A percentile compares a stretch with the other conserved stretches of the same genome.
Conservation (phyloP, 1,140 invertebrate species). For the Periplaneta americana region DNA sequence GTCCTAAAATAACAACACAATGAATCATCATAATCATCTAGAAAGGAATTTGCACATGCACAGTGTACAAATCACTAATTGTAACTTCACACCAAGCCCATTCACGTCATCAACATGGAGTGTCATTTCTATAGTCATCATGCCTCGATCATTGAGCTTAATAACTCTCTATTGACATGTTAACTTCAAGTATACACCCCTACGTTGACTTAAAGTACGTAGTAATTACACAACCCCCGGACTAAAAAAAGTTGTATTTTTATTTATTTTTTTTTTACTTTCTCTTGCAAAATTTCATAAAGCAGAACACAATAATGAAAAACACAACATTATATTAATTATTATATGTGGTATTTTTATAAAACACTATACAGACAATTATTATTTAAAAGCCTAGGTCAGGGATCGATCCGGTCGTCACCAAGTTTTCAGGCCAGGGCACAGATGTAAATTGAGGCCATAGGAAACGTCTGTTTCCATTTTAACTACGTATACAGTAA, state of each 20-base stretch:
- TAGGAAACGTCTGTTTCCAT: neutral
- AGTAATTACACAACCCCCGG: slow-evolving; percentile 16
- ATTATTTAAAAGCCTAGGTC: slow-evolving; percentile 2
- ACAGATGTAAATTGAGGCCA: neutral
- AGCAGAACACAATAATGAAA: slow-evolving; percentile 15
- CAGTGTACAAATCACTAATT: neutral
- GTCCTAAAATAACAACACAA: neutral
- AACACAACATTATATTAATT: slow-evolving; percentile 3
- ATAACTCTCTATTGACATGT: neutral
- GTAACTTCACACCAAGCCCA: neutral
- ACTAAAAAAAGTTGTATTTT: slow-evolving; percentile 8
- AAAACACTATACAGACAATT: slow-evolving; percentile 12
- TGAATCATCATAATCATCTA: neutral
- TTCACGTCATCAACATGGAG: neutral
- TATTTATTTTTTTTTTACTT: slow-evolving; percentile 7
- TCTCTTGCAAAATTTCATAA: slow-evolving; percentile 14
- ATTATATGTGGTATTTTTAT: slow-evolving; percentile 8
- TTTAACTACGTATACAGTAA: slow-evolving; percentile 5
- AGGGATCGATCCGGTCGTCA: slow-evolving; percentile 10
- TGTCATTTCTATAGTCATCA: neutral
- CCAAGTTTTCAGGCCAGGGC: slow-evolving; percentile 13
- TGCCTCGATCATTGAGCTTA: neutral
- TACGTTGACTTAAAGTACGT: neutral
- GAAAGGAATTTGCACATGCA: neutral
- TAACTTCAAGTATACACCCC: neutral